phyloP scores from a whole-genome alignment of 2,888 invertebrate species.

The Lottia gigantea region DNA sequence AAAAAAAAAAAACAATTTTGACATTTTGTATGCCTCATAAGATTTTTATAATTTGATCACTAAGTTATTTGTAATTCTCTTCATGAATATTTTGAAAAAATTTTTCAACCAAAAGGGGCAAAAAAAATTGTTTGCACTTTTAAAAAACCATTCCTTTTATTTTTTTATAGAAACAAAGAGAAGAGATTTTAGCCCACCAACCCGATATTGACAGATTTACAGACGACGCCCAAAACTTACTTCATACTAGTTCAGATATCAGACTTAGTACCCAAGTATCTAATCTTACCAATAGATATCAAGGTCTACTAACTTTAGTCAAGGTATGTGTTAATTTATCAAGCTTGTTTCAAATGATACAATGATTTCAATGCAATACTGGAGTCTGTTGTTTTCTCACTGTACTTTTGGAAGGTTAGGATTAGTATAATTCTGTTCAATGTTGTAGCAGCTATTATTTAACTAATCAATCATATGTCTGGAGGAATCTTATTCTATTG shows the following conservation, averaged over 20 bases:
- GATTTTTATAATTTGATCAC: too few relatives aligned
- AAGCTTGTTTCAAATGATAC: too few relatives aligned
- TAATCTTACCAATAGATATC: constrained; percentile 91
- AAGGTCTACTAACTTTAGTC: constrained; percentile 87
- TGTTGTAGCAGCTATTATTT: too few relatives aligned
- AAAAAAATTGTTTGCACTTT: too few relatives aligned
- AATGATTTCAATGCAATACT: too few relatives aligned
- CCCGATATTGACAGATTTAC: constrained; percentile 87
- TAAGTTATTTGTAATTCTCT: too few relatives aligned
- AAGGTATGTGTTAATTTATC: constrained; percentile 75
- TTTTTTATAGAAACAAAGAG: constrained; percentile 70
- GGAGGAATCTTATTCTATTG: not conserved
- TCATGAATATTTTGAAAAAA: too few relatives aligned
- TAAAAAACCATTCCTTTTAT: not conserved
- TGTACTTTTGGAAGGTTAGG: too few relatives aligned
- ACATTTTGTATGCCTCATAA: too few relatives aligned
- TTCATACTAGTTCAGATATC: constrained; percentile 84
- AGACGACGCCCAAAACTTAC: constrained; percentile 87
- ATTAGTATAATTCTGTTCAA: too few relatives aligned
- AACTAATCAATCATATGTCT: not conserved
- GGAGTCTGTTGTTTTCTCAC: too few relatives aligned
- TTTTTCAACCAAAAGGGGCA: not conserved
- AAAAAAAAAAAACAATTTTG: too few relatives aligned
- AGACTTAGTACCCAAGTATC: constrained; percentile 82
- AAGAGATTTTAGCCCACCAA: constrained; percentile 83